A percentile compares a stretch with the other conserved stretches of the same genome.
phyloP scores from a whole-genome alignment of 2,113 vertebrate species.

The Aplodontia rufa region DNA sequence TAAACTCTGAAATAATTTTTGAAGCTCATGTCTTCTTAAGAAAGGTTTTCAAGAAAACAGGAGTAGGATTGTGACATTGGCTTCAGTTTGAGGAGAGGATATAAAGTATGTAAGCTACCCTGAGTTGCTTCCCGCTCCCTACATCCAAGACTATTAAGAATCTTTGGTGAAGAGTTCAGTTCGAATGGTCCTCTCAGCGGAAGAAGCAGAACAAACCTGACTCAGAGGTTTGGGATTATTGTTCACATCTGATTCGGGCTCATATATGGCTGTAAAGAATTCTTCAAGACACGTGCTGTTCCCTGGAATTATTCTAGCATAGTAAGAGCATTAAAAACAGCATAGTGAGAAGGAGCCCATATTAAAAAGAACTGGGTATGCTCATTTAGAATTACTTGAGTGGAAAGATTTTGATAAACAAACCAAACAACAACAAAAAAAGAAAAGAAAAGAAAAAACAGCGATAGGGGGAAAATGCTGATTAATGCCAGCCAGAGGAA shows the following conservation, averaged over 20 bases:
- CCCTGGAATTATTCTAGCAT: neutral
- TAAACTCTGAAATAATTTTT: neutral
- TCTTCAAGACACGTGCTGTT: neutral
- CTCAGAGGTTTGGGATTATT: neutral
- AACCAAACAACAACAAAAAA: neutral
- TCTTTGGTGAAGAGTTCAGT: neutral
- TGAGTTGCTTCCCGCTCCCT: neutral
- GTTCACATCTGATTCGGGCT: neutral
- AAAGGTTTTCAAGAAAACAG: conserved; percentile 4
- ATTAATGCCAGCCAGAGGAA: conserved; percentile 47
- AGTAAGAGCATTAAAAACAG: neutral
- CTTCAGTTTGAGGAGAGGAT: neutral
- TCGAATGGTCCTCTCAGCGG: neutral
- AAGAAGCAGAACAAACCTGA: neutral
- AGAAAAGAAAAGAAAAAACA: neutral
- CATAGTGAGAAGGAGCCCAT: neutral
- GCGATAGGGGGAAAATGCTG: neutral
- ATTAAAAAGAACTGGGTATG: neutral
- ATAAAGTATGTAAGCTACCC: neutral
- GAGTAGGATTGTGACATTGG: neutral
- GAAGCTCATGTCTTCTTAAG: neutral
- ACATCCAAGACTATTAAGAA: neutral
- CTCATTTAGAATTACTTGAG: neutral
- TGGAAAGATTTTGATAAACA: conserved; percentile 49
- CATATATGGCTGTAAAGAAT: neutral